A percentile compares a stretch with the other conserved stretches of the same genome.
Conservation (phyloP, 2,888 invertebrate genomes). For the Leptogaster cylindrica region DNA sequence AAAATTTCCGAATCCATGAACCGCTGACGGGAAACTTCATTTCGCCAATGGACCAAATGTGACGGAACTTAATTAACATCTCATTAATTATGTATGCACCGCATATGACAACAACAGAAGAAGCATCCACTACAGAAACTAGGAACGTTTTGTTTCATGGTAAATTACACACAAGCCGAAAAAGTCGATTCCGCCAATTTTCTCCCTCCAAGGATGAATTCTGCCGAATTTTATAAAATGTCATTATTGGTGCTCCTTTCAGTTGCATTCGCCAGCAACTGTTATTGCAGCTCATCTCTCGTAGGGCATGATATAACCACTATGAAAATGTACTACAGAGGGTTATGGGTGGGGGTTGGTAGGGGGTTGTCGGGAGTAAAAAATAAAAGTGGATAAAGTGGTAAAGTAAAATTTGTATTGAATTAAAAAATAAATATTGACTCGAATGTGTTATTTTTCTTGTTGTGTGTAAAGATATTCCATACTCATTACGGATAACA, state of each 20-base stretch:
- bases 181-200: conserved; percentile 25
- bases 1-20: no score
- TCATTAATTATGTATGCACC: conserved; percentile 41
- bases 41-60: conserved; percentile 35
- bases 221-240: not conserved
- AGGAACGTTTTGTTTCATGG: not conserved
- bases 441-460: no score
- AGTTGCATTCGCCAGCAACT: no score
- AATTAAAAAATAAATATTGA: not conserved
- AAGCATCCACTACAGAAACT: not conserved
- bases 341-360: no score
- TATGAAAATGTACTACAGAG: no score
- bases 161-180: conserved; percentile 6
- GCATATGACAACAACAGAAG: conserved; percentile 24
- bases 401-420: not conserved
- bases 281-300: no score
- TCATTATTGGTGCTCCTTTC: not conserved
- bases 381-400: not conserved
- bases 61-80: conserved; percentile 42
- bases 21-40: not conserved
- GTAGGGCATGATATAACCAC: no score
- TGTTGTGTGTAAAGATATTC: no score
- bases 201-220: conserved; percentile 17
- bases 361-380: not conserved
- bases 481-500: no score